Conservation (phyloP, 2,888 invertebrate species). For the Ormyrus thymus region DNA sequence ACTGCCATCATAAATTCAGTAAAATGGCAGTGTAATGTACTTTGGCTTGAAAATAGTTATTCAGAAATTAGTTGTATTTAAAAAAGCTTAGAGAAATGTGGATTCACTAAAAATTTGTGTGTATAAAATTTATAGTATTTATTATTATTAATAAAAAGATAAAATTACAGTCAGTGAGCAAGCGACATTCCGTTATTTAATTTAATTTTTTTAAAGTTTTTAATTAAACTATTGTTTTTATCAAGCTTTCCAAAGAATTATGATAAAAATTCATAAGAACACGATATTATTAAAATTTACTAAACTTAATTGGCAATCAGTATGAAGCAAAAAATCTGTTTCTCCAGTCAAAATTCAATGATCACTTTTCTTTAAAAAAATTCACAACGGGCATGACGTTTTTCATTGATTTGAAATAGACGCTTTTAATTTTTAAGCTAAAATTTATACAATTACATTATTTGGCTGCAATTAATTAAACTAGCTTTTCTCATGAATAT, state of each 20-base stretch:
- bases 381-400: slow-evolving; percentile 31
- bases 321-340: slow-evolving; percentile 38
- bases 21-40: slow-evolving; percentile 54
- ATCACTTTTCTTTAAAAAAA: slow-evolving; percentile 34
- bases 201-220: not conserved
- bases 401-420: slow-evolving; percentile 46
- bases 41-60: slow-evolving; percentile 51
- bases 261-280: slow-evolving; percentile 41
- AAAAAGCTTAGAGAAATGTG: slow-evolving; percentile 39
- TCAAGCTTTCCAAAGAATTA: slow-evolving; percentile 44
- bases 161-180: slow-evolving; percentile 25
- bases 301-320: slow-evolving; percentile 50
- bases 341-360: slow-evolving; percentile 30
- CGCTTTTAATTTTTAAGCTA: slow-evolving; percentile 8
- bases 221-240: slow-evolving; percentile 15
- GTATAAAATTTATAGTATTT: slow-evolving; percentile 32
- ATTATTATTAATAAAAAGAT: slow-evolving; percentile 15
- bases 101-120: slow-evolving; percentile 22
- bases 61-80: slow-evolving; percentile 43
- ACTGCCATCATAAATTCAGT: slow-evolving; percentile 50
- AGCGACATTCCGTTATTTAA: slow-evolving; percentile 22
- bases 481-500: not conserved
- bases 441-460: not conserved
- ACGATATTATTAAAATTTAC: slow-evolving; percentile 16
- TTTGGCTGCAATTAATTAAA: too few relatives aligned